Percentiles rank a stretch among this genome's conserved stretches.
phyloP scores from a whole-genome alignment of 2,113 vertebrate species.

The Ammodytes dubius region DNA sequence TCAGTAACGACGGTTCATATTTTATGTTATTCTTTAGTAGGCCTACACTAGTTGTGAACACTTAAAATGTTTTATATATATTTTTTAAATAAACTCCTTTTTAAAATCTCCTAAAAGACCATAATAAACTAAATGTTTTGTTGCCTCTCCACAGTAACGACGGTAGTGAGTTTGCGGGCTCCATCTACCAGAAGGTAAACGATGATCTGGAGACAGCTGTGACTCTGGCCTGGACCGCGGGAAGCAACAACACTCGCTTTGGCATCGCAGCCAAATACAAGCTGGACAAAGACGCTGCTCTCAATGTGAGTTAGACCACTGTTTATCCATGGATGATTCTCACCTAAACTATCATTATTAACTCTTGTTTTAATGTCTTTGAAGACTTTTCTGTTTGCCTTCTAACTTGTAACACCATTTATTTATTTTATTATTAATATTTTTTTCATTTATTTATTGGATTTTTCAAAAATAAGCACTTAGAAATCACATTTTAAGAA shows the following conservation, averaged over 20 bases:
- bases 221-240: conserved; percentile 96
- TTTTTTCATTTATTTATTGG: too few species aligned
- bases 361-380: too few species aligned
- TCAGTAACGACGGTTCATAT: too few species aligned
- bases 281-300: conserved; percentile 89
- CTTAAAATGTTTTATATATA: too few species aligned
- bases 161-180: conserved; percentile 95
- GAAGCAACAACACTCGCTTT: conserved; percentile 98
- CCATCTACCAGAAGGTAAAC: conserved; percentile 97
- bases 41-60: neutral
- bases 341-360: too few species aligned
- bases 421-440: too few species aligned
- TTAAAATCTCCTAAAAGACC: neutral
- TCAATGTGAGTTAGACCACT: conserved; percentile 87
- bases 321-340: too few species aligned
- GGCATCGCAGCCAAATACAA: conserved; percentile 95
- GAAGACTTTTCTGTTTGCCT: too few species aligned
- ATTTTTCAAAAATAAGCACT: too few species aligned
- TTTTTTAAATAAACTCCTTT: neutral
- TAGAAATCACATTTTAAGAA: too few species aligned
- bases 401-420: too few species aligned
- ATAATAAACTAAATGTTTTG: neutral
- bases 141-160: conserved; percentile 87
- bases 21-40: too few species aligned
- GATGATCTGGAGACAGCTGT: conserved; percentile 92